phyloP scores from a whole-genome alignment of 2,113 vertebrate species.

The Caretta caretta region DNA sequence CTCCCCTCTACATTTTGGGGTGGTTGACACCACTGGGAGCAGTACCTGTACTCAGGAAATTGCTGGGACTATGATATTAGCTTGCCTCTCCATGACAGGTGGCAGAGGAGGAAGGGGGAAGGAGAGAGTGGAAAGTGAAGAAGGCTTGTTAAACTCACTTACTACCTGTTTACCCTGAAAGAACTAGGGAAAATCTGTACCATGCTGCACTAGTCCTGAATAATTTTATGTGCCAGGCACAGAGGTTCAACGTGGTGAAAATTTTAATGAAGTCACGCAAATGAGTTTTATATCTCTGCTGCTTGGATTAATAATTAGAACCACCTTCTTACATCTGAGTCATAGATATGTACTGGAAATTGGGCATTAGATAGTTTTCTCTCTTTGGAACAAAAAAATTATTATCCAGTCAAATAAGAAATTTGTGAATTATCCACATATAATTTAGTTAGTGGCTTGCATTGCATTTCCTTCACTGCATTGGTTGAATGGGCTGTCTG shows the following conservation, averaged over 20 bases:
- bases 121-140: background rate
- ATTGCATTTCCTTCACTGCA: background rate
- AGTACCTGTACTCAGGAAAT: background rate
- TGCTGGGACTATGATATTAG: background rate
- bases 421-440: background rate
- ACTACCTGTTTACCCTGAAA: background rate
- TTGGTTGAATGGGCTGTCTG: background rate
- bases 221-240: background rate
- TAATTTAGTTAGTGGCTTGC: background rate
- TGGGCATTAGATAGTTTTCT: background rate
- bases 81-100: background rate
- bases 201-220: background rate
- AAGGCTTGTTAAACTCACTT: background rate
- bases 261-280: background rate
- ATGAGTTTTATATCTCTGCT: background rate
- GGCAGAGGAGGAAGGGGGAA: background rate
- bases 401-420: background rate
- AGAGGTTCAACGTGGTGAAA: background rate
- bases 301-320: background rate
- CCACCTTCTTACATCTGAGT: background rate
- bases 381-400: background rate
- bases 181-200: background rate
- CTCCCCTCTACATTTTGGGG: background rate
- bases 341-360: background rate
- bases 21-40: background rate